Base-by-base conservation (phyloP, 2,888 invertebrate species). In the Nycteola revayana region DNA sequence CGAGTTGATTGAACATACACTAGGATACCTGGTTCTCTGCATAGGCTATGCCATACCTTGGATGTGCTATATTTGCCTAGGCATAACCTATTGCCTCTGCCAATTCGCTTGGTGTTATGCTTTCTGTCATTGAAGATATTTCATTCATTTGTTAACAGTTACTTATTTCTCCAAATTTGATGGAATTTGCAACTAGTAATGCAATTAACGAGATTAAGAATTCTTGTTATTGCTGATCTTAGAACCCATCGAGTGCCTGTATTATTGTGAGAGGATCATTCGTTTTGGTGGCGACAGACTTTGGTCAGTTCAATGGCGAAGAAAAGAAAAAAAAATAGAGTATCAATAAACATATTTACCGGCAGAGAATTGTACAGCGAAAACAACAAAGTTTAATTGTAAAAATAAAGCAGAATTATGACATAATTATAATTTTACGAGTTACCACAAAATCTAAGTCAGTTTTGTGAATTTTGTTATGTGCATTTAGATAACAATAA, bases 41-140 rank as follows among this genome's bases (percentile, higher is more conserved):
- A 14, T 57, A 0, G 40, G 37, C 3, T 44, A 47, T 4, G 10
- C 31, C 1, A 21, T 70, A 7, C 72, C 72, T 0, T 7, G 63
- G 0, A 9, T 62, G 0, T 43, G 54, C 8, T 73, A 72, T 31
- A 32, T 61, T 0, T 36, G 32, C 1, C 7, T 61, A 0, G 67
- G 67, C 0, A 0, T 70, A 0, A 36, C 45, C 3, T 73, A 52
- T 25, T 38, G 67, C 1, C 3, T 46, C 0, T 57, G 56, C 21
- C 64, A 66, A 28, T 47, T 30, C 10, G 10, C 36, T 0, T 49
- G 61, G 21, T 75, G 75, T 25, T 51, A 68, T 1, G 0, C 63
- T 0, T 68, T 72, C 37, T 73, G 75, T 14, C 14, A 14, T 14
- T 14, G 14, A 14, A 14, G 14, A 14, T 14, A 2, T 14, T 14